Percentiles rank a stretch among this genome's conserved stretches.
phyloP scores from a whole-genome alignment of 2,888 invertebrate species.

The Philereme transversata region DNA sequence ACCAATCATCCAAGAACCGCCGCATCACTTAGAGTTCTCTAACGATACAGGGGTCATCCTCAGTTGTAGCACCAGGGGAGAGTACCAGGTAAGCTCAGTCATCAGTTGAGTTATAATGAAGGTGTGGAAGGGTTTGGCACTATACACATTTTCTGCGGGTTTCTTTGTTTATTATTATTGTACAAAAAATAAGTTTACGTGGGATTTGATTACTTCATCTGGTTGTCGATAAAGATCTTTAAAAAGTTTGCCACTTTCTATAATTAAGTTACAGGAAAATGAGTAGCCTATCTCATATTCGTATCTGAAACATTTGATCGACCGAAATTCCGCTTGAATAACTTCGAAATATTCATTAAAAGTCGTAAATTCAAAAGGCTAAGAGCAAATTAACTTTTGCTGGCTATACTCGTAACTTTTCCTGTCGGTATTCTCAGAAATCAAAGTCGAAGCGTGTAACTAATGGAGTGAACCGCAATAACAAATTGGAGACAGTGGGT shows the following conservation, averaged over 20 bases:
- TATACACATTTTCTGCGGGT: no score
- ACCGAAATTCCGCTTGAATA: slow-evolving; percentile 19
- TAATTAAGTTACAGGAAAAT: no score
- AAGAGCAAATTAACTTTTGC: slow-evolving; percentile 39
- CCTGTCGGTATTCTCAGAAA: slow-evolving; percentile 36
- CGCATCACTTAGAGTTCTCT: slow-evolving; percentile 90
- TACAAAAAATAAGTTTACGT: no score
- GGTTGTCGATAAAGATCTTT: no score
- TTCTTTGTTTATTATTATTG: no score
- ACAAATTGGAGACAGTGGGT: slow-evolving; percentile 58
- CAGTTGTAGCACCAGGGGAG: slow-evolving; percentile 88
- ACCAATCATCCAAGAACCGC: slow-evolving; percentile 86
- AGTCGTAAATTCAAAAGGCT: slow-evolving; percentile 37
- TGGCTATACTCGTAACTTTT: slow-evolving; percentile 30
- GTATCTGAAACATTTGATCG: slow-evolving; percentile 14
- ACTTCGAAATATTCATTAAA: slow-evolving; percentile 37
- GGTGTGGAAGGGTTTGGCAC: no score
- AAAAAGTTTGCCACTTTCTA: no score
- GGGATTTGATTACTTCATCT: no score
- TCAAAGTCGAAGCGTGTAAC: slow-evolving; percentile 48
- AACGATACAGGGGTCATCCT: slow-evolving; percentile 89
- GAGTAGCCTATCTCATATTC: neutral
- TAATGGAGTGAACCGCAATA: slow-evolving; percentile 57
- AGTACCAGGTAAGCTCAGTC: slow-evolving; percentile 82
- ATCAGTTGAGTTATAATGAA: no score